Conservation (phyloP, 2,888 invertebrate genomes). For the Odontocolon sp. region DNA sequence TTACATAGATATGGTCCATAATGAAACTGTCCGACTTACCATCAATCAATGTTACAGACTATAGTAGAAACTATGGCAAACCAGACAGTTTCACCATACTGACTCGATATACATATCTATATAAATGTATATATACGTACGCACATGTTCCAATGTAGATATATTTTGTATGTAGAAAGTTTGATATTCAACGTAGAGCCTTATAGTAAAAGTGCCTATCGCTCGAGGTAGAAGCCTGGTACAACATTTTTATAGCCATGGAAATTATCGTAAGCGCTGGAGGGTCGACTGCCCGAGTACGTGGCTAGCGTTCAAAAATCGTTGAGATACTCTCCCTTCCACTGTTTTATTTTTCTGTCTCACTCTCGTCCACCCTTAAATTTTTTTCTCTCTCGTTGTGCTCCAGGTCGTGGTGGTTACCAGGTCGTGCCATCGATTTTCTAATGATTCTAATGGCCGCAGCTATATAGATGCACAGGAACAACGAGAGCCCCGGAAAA, state of each 20-base stretch:
- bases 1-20: too few relatives aligned
- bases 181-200: constrained; percentile 17
- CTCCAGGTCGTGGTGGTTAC: too few relatives aligned
- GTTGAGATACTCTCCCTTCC: neutral
- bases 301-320: constrained; percentile 40
- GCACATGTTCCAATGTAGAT: neutral
- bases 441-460: constrained; percentile 61
- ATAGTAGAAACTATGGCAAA: too few relatives aligned
- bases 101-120: neutral
- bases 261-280: constrained; percentile 46
- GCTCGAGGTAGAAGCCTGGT: constrained; percentile 12
- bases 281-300: constrained; percentile 24
- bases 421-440: constrained; percentile 56
- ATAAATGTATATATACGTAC: neutral
- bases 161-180: constrained; percentile 8
- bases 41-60: too few relatives aligned
- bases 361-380: neutral
- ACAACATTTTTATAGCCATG: constrained; percentile 47
- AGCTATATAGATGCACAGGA: constrained; percentile 17
- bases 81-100: neutral
- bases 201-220: constrained; percentile 32
- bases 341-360: neutral
- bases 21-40: too few relatives aligned
- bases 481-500: neutral
- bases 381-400: neutral